Base-by-base conservation (phyloP, 2,113 vertebrate genomes). In the Odontesthes bonariensis region DNA sequence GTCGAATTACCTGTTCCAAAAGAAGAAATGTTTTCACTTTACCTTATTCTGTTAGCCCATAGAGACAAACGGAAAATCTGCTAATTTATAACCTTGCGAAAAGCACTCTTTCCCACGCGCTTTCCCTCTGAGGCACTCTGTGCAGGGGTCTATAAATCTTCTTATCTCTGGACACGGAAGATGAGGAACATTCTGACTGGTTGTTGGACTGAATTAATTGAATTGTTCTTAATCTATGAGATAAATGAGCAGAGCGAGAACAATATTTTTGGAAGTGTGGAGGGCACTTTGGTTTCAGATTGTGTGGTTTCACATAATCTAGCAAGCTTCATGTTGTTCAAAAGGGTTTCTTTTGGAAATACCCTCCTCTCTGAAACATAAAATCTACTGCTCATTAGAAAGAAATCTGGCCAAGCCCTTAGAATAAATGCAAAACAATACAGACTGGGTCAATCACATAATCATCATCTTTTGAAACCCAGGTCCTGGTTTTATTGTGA, bases 131-230 rank as follows among this genome's bases (percentile, higher is more conserved):
- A 40, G 35, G 40, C 67, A 31, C 76, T 73, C 57, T 54, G 52
- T 20, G 75, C 67, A 32, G 31, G 31, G 77, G 72, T 84, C 84
- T 70, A 81, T 84, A 79, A 90, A 89, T 89, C 85, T 82, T 87
- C 14, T 19, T 84, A 85, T 85, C 82, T 79, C 46, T 64, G 66
- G 73, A 79, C 66, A 62, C 60, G 14, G 60, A 65, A 65, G 71
- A 88, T 79, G 75, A 77, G 57, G 11, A 77, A 71, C 77, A 75
- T 53, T 54, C 38, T 14, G 62, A 73, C 52, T 53, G 16, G 27
- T 32, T 38, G 27, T 49, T 68, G 57, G 73, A 69, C 76, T 84
- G 75, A 78, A 85, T 84, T 80, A 85, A 82, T 79, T 84, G 75
- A 66, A 76, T 71, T 84, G 77, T 83, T 64, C 75, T 68, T 70